Conservation (phyloP, 2,888 invertebrate genomes). For the Drosophila formosana region DNA sequence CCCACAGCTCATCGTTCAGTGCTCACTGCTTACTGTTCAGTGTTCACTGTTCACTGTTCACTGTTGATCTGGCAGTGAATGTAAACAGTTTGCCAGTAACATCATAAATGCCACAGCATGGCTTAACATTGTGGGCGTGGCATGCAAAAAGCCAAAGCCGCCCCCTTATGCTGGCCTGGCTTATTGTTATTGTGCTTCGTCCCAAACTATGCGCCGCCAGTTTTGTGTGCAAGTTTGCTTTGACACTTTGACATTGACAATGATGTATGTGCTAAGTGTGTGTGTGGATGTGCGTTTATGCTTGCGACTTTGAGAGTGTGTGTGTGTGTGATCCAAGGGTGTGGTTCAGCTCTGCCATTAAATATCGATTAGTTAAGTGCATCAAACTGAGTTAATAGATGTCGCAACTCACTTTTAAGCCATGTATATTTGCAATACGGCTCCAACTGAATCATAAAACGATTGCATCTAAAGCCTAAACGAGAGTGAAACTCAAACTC, state of each 20-base stretch:
- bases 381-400: conserved; percentile 56
- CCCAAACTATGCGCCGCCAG: conserved; percentile 40
- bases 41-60: conserved; percentile 3
- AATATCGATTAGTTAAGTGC: conserved; percentile 72
- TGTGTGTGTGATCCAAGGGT: conserved; percentile 33
- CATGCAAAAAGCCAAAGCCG: conserved; percentile 42
- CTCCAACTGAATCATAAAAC: not conserved
- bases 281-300: conserved; percentile 21
- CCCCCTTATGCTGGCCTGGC: conserved; percentile 21
- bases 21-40: conserved; percentile 1
- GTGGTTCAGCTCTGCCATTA: conserved; percentile 67
- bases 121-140: conserved; percentile 56
- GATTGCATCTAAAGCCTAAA: not conserved
- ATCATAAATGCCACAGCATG: conserved; percentile 69
- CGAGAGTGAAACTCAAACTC: no score
- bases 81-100: conserved; percentile 46
- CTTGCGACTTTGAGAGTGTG: conserved; percentile 15
- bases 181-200: conserved; percentile 67
- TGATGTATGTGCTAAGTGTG: conserved; percentile 76
- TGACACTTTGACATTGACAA: conserved; percentile 83
- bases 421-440: not conserved
- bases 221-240: conserved; percentile 68
- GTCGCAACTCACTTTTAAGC: not conserved
- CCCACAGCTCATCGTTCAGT: conserved; percentile 3
- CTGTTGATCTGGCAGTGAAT: conserved; percentile 19